Evolutionary conservation across 2,888 invertebrate species (phyloP).

Genomic region (Stenodera caucasica): DNA sequence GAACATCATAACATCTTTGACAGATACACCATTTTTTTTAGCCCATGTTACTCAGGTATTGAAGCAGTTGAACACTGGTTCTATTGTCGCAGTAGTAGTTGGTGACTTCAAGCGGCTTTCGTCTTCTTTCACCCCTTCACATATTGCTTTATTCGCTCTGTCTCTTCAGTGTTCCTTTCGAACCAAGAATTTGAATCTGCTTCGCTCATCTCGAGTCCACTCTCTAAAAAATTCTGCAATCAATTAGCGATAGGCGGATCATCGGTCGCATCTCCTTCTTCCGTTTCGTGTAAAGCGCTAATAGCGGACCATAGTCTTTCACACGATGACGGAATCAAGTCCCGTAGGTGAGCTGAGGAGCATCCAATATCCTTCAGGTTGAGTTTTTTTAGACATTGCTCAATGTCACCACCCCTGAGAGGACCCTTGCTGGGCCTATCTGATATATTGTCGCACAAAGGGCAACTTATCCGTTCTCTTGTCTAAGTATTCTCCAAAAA

Average conservation of each 20-base stretch:
- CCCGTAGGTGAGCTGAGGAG: no score
- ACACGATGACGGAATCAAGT: no score
- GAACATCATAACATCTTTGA: slow-evolving; percentile 39
- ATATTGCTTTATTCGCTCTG: slow-evolving; percentile 32
- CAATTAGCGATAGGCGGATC: slow-evolving; percentile 23
- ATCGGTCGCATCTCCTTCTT: slow-evolving; percentile 20
- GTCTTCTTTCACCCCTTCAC: slow-evolving; percentile 13
- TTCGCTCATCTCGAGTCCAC: slow-evolving; percentile 28
- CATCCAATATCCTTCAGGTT: no score
- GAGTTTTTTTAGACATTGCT: no score
- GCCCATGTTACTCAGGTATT: slow-evolving; percentile 43
- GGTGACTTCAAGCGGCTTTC: slow-evolving; percentile 19
- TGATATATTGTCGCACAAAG: no score
- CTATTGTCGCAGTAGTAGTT: slow-evolving; percentile 32
- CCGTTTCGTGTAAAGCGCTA: slow-evolving; percentile 32
- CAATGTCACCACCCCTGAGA: no score
- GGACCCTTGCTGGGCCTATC: no score
- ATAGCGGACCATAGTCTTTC: no score
- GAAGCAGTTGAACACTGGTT: slow-evolving; percentile 40
- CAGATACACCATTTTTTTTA: slow-evolving; percentile 38
- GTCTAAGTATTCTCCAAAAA: no score
- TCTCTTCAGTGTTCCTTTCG: slow-evolving; percentile 36
- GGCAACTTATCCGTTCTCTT: no score
- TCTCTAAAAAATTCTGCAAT: slow-evolving; percentile 40
- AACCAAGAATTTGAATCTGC: slow-evolving; percentile 35